phyloP scores from a whole-genome alignment of 2,888 invertebrate species.

The Thera britannica region DNA sequence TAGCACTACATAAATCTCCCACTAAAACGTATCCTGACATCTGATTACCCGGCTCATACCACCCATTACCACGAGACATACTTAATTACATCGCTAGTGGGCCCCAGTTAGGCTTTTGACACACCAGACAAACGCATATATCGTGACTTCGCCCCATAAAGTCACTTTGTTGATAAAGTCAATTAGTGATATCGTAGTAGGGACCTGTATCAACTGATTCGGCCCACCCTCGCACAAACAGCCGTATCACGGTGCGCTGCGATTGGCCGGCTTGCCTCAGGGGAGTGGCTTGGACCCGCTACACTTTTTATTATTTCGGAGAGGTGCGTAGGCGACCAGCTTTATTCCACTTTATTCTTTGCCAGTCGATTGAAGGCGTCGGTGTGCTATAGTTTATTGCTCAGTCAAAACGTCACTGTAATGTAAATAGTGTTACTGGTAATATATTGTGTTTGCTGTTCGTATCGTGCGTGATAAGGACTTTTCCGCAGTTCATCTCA shows the following conservation, averaged over 20 bases:
- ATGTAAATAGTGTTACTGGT: constrained; percentile 75
- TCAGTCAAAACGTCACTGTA: constrained; percentile 67
- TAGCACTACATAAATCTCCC: constrained; percentile 26
- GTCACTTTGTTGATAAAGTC: constrained; percentile 85
- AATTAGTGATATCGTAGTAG: constrained; percentile 83
- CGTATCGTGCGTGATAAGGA: constrained; percentile 69
- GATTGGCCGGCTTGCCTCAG: constrained; percentile 73
- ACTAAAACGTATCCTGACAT: constrained; percentile 33
- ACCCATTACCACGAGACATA: constrained; percentile 71
- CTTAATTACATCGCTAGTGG: constrained; percentile 78
- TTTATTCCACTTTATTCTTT: constrained; percentile 81
- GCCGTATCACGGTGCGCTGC: constrained; percentile 58
- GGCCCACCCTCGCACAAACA: constrained; percentile 74
- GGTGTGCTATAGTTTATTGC: constrained; percentile 82
- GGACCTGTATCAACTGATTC: constrained; percentile 79
- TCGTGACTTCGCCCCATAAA: constrained; percentile 83
- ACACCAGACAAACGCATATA: constrained; percentile 81
- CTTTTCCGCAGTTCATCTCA: constrained; percentile 62
- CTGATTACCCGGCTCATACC: constrained; percentile 61
- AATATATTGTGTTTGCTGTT: constrained; percentile 62
- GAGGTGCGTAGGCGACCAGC: constrained; percentile 76
- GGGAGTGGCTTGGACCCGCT: constrained; percentile 75
- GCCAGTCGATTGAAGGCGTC: constrained; percentile 82
- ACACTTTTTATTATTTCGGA: constrained; percentile 76
- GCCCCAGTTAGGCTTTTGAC: constrained; percentile 82